Conservation (phyloP, 2,888 invertebrate species). For the Tromatobia lineatoria region DNA sequence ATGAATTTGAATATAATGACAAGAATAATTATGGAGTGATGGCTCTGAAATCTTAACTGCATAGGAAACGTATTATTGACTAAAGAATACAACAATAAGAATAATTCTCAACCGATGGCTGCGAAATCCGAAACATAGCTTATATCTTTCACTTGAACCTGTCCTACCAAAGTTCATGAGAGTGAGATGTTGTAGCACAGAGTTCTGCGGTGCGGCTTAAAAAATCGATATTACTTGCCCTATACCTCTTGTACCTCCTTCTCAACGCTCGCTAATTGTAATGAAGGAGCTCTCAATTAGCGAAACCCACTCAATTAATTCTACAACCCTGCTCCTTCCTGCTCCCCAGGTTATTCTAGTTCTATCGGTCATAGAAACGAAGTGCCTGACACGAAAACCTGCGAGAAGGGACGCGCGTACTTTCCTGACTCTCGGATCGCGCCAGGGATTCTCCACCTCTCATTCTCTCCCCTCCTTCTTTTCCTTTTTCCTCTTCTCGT, state of each 20-base stretch:
- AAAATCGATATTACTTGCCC: slow-evolving; percentile 57
- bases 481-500: slow-evolving; percentile 33
- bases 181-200: background rate
- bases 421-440: slow-evolving; percentile 66
- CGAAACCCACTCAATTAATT: slow-evolving; percentile 68
- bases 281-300: slow-evolving; percentile 71
- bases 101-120: background rate
- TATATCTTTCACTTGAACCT: background rate
- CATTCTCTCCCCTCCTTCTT: slow-evolving; percentile 5
- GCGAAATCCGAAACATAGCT: background rate
- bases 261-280: slow-evolving; percentile 66
- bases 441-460: slow-evolving; percentile 43
- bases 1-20: background rate
- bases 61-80: too few species aligned
- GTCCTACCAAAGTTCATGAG: slow-evolving; percentile 6
- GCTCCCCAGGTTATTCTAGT: slow-evolving; percentile 64
- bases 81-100: background rate
- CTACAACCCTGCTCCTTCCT: slow-evolving; percentile 49
- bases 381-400: slow-evolving; percentile 42
- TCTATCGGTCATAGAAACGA: slow-evolving; percentile 64
- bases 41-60: too few species aligned
- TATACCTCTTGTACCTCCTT: slow-evolving; percentile 49
- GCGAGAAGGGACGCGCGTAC: slow-evolving; percentile 51
- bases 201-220: slow-evolving; percentile 24
- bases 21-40: too few species aligned